Evolutionary conservation across 2,888 invertebrate genomes (phyloP).

Genomic region (Julus scandinavius): DNA sequence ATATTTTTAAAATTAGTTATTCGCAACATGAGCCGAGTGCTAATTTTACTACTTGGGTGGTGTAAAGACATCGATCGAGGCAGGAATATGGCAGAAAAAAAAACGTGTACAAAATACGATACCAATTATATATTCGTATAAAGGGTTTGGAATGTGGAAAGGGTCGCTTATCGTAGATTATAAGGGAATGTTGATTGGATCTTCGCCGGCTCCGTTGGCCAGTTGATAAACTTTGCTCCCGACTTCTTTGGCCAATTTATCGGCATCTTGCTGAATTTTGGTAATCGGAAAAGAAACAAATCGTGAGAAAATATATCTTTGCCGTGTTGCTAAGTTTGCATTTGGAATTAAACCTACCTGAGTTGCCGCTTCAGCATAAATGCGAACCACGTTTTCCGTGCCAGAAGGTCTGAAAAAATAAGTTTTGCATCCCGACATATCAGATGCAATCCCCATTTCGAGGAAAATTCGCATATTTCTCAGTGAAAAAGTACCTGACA

Average conservation of each 20-base stretch:
- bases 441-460: too few relatives aligned
- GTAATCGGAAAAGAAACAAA: constrained; percentile 42
- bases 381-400: constrained; percentile 94
- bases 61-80: background rate
- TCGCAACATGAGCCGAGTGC: background rate
- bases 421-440: background rate
- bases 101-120: background rate
- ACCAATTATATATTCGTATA: background rate
- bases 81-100: background rate
- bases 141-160: background rate
- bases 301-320: too few relatives aligned
- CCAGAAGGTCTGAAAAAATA: constrained; percentile 84
- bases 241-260: constrained; percentile 73
- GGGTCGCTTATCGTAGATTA: background rate
- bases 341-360: constrained; percentile 63
- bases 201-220: constrained; percentile 64
- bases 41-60: background rate
- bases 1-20: too few relatives aligned
- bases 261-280: constrained; percentile 70
- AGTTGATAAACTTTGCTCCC: constrained; percentile 63
- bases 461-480: too few relatives aligned
- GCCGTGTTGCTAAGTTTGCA: too few relatives aligned
- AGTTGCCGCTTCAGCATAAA: constrained; percentile 94
- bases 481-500: constrained; percentile 72
- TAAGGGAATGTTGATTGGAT: constrained; percentile 52